A percentile compares a stretch with the other conserved stretches of the same genome.
These are phyloP conservation scores for Rhynchomys soricoides DNA, from an alignment of 2,113 vertebrate species.

Conservation along the genomic window DNA sequence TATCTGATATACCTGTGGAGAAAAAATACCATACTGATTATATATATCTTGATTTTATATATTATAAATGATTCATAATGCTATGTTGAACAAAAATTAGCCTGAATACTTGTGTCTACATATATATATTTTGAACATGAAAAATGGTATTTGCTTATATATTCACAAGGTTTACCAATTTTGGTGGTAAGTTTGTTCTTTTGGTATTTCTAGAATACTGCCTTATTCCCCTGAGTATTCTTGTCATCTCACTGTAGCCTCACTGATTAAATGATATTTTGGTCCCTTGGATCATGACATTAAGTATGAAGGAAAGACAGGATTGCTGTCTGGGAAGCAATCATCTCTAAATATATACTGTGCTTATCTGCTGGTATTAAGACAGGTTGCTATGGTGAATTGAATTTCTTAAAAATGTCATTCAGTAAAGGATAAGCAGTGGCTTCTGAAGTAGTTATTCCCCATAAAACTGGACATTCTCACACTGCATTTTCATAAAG, in stretches of 20 bases:
- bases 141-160: constrained; percentile 52
- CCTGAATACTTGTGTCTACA: not conserved
- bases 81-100: constrained; percentile 34
- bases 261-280: constrained; percentile 74
- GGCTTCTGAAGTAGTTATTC: constrained; percentile 59
- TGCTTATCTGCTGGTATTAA: constrained; percentile 76
- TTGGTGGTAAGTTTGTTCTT: constrained; percentile 6
- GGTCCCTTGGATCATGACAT: constrained; percentile 70
- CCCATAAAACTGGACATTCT: constrained; percentile 35
- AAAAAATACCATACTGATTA: not conserved
- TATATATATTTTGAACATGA: constrained; percentile 41
- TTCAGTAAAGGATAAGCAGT: constrained; percentile 70
- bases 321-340: constrained; percentile 67
- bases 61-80: constrained; percentile 28
- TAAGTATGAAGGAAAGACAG: constrained; percentile 70
- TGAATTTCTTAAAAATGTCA: constrained; percentile 78
- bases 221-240: not conserved
- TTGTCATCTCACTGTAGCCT: constrained; percentile 58
- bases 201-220: constrained; percentile 52
- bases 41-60: constrained; percentile 48
- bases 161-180: constrained; percentile 35
- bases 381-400: constrained; percentile 76
- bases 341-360: constrained; percentile 74
- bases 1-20: not conserved
- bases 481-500: constrained; percentile 31